Evolutionary conservation across 2,113 vertebrate species (phyloP).

Genomic region (Phalacrocorax aristotelis): DNA sequence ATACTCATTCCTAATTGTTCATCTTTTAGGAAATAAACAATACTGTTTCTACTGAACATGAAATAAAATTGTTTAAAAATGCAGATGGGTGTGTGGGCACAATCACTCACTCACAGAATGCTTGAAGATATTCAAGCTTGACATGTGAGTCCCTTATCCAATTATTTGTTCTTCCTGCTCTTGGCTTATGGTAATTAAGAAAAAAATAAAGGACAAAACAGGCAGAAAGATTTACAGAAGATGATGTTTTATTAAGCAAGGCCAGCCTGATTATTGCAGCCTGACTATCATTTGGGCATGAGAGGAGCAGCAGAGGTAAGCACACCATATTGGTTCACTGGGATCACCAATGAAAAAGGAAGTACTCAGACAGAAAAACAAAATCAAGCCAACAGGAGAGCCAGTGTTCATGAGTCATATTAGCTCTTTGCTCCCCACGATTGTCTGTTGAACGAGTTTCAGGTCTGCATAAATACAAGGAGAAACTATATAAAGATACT

Average conservation of each 20-base stretch:
- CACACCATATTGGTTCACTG: background rate
- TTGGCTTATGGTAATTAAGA: background rate
- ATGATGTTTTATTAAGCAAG: background rate
- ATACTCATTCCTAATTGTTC: conserved; percentile 15
- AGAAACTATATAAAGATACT: background rate
- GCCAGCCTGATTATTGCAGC: background rate
- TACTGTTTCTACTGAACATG: conserved; percentile 9
- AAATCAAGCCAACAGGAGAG: background rate
- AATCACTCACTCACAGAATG: background rate
- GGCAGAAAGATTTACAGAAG: background rate
- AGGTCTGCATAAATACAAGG: background rate
- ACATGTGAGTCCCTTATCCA: background rate
- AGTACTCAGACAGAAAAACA: background rate
- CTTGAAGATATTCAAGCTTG: background rate
- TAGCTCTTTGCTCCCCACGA: background rate
- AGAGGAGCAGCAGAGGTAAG: background rate
- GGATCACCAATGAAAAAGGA: background rate
- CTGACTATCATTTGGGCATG: background rate
- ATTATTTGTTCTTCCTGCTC: background rate
- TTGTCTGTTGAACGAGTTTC: background rate
- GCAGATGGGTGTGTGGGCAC: conserved; percentile 28
- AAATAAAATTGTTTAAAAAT: conserved; percentile 28
- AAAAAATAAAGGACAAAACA: background rate
- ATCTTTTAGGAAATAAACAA: conserved; percentile 52
- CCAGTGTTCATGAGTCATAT: background rate